Evolutionary conservation across 2,797 vertebrate genomes (phyloP).

Genomic region (Dermochelys coriacea): DNA sequence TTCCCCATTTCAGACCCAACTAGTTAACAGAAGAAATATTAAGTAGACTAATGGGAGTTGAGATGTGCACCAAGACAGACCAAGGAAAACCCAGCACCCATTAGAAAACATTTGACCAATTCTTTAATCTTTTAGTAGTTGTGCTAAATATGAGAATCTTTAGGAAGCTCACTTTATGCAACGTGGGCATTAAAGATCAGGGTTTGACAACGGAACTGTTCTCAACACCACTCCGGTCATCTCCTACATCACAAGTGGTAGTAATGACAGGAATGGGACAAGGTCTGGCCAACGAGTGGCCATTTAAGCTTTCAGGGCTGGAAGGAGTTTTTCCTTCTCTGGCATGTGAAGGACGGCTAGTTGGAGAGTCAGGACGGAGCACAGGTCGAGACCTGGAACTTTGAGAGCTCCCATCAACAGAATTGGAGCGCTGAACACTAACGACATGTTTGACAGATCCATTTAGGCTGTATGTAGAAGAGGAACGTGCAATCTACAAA

Average conservation of each 20-base stretch:
- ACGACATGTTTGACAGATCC: slow-evolving; percentile 82
- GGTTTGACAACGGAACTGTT: neutral
- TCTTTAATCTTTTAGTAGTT: neutral
- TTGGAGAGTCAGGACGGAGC: slow-evolving; percentile 77
- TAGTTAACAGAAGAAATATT: neutral
- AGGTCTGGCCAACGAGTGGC: neutral
- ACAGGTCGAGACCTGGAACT: slow-evolving; percentile 78
- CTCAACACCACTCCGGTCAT: slow-evolving; percentile 56
- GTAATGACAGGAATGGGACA: slow-evolving; percentile 21
- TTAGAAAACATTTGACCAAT: neutral
- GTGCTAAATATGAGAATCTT: neutral
- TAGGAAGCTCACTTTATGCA: slow-evolving; percentile 76
- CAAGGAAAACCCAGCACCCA: neutral
- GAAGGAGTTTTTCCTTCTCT: slow-evolving; percentile 66
- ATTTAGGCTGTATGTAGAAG: slow-evolving; percentile 86
- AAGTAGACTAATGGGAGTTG: neutral
- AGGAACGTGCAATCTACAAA: slow-evolving; percentile 87
- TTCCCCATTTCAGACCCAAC: neutral
- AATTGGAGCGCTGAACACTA: slow-evolving; percentile 86
- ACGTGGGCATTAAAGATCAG: slow-evolving; percentile 44
- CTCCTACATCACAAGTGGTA: slow-evolving; percentile 69
- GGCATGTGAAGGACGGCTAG: slow-evolving; percentile 67
- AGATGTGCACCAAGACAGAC: neutral
- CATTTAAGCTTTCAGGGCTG: slow-evolving; percentile 58
- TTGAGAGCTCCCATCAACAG: slow-evolving; percentile 84